Conservation (phyloP, 2,113 vertebrate genomes). For the Diadophis punctatus region DNA sequence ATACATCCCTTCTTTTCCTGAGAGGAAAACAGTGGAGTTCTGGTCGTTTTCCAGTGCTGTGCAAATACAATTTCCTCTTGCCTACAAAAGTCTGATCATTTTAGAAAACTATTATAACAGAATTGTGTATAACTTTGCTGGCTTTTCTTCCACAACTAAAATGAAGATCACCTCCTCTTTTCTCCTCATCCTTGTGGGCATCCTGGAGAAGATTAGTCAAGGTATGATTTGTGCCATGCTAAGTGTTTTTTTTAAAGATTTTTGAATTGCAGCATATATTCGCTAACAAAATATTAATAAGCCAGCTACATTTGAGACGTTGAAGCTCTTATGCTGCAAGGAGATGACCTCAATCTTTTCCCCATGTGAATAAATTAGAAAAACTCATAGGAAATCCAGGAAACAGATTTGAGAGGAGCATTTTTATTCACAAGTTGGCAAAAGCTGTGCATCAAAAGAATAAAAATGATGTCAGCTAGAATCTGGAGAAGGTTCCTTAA, state of each 20-base stretch:
- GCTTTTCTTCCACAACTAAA: not conserved
- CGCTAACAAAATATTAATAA: not conserved
- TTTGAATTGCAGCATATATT: not conserved
- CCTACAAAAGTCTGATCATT: not conserved
- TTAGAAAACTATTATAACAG: not conserved
- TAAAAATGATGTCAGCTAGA: not conserved
- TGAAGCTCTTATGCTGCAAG: not conserved
- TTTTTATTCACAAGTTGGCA: not conserved
- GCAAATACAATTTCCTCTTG: not conserved
- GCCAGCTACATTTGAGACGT: not conserved
- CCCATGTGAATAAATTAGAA: not conserved
- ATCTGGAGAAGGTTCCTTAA: not conserved
- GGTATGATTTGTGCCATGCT: not conserved
- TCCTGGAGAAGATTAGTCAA: not conserved
- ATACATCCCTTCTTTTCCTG: not conserved
- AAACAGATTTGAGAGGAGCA: not conserved
- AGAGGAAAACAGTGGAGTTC: not conserved
- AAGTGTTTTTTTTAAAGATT: not conserved
- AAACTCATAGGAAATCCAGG: not conserved
- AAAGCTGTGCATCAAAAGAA: not conserved
- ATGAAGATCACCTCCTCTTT: not conserved
- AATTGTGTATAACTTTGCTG: not conserved
- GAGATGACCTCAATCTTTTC: not conserved
- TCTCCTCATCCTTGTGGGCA: not conserved
- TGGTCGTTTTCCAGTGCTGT: not conserved